These are phyloP conservation scores for Ophion ventricosus DNA, from an alignment of 2,888 invertebrate genomes.

Conservation along the genomic window DNA sequence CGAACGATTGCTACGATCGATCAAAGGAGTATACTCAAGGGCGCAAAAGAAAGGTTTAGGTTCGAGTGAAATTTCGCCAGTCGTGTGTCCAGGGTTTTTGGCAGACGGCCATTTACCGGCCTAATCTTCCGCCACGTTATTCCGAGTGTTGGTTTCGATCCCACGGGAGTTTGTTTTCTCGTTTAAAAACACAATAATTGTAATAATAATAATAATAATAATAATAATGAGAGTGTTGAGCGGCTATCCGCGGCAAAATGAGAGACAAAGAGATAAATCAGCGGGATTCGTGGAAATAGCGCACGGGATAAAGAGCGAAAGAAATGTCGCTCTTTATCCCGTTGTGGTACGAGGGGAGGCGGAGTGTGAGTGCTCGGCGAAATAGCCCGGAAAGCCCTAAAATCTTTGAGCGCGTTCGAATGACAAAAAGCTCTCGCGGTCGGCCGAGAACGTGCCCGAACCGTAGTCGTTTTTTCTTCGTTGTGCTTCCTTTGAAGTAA, in stretches of 20 bases:
- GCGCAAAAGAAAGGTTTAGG: no score
- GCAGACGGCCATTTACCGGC: no score
- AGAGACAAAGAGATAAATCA: slow-evolving; percentile 27
- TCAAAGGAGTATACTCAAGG: no score
- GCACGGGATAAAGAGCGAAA: slow-evolving; percentile 32
- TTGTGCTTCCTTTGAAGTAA: slow-evolving; percentile 58
- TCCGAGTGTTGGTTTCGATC: no score
- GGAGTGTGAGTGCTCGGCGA: slow-evolving; percentile 9
- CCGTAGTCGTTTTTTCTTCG: slow-evolving; percentile 36
- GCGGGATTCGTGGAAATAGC: slow-evolving; percentile 11
- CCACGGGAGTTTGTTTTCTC: no score
- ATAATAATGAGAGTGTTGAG: background rate
- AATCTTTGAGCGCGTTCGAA: slow-evolving; percentile 45
- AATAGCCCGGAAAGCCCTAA: slow-evolving; percentile 46
- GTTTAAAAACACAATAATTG: background rate
- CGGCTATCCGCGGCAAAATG: background rate
- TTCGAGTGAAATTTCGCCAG: no score
- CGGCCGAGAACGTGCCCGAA: slow-evolving; percentile 27
- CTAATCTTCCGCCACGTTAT: no score
- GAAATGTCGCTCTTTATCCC: slow-evolving; percentile 11
- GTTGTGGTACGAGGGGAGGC: slow-evolving; percentile 15
- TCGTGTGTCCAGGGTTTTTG: no score
- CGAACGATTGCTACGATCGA: no score
- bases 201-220: background rate
- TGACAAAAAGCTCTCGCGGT: slow-evolving; percentile 55